Evolutionary conservation across 2,888 invertebrate species (phyloP).

Genomic region (Rhimphoctona megacephalus): DNA sequence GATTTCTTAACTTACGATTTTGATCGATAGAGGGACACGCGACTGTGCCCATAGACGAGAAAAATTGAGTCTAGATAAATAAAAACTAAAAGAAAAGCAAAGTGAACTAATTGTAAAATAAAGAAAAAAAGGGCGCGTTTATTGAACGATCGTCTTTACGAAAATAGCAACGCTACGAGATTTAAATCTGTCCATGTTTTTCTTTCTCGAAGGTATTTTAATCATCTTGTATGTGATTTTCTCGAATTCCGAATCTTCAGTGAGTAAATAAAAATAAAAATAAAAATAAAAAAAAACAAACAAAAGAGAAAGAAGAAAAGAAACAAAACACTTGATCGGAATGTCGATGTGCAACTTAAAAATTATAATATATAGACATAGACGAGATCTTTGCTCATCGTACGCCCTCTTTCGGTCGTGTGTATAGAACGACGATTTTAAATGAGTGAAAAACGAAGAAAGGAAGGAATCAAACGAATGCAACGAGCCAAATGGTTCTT

Average conservation of each 20-base stretch:
- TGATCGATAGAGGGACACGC: neutral
- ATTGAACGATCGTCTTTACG: neutral
- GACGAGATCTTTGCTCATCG: constrained; percentile 69
- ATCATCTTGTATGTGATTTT: neutral
- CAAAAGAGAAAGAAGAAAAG: constrained; percentile 16
- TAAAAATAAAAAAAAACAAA: neutral
- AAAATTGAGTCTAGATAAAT: constrained; percentile 71
- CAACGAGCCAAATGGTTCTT: constrained; percentile 63
- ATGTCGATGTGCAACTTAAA: constrained; percentile 28
- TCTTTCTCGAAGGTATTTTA: constrained; percentile 63
- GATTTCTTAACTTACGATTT: neutral
- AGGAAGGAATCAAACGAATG: constrained; percentile 37
- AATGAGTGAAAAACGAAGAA: constrained; percentile 48
- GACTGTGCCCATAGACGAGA: constrained; percentile 69
- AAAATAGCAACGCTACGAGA: constrained; percentile 50
- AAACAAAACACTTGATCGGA: constrained; percentile 42
- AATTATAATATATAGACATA: constrained; percentile 40
- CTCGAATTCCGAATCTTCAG: neutral
- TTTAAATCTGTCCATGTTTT: constrained; percentile 78
- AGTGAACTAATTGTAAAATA: constrained; percentile 35
- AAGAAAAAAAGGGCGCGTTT: neutral
- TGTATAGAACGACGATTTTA: constrained; percentile 12
- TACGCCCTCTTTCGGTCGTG: constrained; percentile 53
- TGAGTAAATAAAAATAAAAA: neutral
- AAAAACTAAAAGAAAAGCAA: constrained; percentile 69